Evolutionary conservation across 2,113 vertebrate species (phyloP).

Genomic region (Actenoides hombroni): DNA sequence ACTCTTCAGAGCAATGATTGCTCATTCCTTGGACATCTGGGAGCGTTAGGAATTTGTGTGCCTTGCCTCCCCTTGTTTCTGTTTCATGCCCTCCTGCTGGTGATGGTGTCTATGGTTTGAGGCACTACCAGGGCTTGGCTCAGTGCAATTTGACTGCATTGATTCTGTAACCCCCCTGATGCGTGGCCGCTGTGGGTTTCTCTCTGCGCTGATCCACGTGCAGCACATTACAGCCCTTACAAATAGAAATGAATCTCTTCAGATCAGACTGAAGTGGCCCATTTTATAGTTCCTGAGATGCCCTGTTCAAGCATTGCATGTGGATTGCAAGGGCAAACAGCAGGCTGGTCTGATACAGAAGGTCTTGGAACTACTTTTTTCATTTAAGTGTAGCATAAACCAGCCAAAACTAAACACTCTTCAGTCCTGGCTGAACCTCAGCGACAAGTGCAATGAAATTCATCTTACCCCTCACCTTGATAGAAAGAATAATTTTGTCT

Average conservation of each 20-base stretch:
- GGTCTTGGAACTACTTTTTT: background rate
- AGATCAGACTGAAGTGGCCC: background rate
- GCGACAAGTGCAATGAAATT: background rate
- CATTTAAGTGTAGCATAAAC: background rate
- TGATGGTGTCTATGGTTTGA: accelerated
- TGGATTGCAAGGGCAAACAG: accelerated
- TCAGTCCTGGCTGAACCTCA: background rate
- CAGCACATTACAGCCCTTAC: accelerated
- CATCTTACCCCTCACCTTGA: background rate
- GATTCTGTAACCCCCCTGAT: background rate
- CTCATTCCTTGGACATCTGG: background rate
- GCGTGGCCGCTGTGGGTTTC: background rate
- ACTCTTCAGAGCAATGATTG: background rate
- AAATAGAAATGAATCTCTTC: background rate
- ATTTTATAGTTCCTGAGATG: background rate
- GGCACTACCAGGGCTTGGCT: background rate
- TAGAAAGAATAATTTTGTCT: background rate
- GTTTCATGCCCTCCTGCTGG: background rate
- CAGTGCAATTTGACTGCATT: accelerated
- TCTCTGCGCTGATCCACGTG: background rate
- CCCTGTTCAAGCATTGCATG: accelerated
- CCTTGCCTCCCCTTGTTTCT: background rate
- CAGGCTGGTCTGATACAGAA: too few species aligned
- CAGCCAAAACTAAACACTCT: background rate
- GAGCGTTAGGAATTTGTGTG: background rate